These are phyloP conservation scores for Philopedon plagiatum DNA, from an alignment of 2,888 invertebrate genomes.

Conservation along the genomic window DNA sequence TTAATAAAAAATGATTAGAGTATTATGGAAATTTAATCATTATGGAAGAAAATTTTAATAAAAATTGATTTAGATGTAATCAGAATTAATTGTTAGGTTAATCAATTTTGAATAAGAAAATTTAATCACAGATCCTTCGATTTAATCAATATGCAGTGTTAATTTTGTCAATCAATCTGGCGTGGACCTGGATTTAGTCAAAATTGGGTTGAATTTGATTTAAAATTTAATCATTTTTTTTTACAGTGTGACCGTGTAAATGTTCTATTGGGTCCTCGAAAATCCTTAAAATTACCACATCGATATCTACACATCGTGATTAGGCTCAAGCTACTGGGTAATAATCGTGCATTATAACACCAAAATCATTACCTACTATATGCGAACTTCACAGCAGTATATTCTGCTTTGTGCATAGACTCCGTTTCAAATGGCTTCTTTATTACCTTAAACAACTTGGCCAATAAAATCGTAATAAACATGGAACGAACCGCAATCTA, in stretches of 20 bases:
- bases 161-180: too few relatives aligned
- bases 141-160: too few relatives aligned
- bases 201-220: constrained; percentile 18
- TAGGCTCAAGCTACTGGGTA: constrained; percentile 13
- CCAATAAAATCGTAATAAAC: constrained; percentile 33
- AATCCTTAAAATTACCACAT: constrained; percentile 7
- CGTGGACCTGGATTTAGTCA: too few relatives aligned
- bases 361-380: constrained; percentile 22
- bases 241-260: not conserved
- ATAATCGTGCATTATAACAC: constrained; percentile 22
- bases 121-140: too few relatives aligned
- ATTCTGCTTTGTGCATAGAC: constrained; percentile 25
- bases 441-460: constrained; percentile 29
- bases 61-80: too few relatives aligned
- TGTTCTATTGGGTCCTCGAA: not conserved
- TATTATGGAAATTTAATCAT: too few relatives aligned
- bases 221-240: too few relatives aligned
- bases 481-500: constrained; percentile 29
- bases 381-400: constrained; percentile 24
- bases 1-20: too few relatives aligned
- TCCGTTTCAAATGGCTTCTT: constrained; percentile 27
- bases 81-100: too few relatives aligned
- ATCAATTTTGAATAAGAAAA: too few relatives aligned
- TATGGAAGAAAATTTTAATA: too few relatives aligned
- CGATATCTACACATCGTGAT: constrained; percentile 2